Percentiles rank a stretch among this genome's conserved stretches.
Conservation (phyloP, 2,888 invertebrate genomes). For the Drosophila birchii region DNA sequence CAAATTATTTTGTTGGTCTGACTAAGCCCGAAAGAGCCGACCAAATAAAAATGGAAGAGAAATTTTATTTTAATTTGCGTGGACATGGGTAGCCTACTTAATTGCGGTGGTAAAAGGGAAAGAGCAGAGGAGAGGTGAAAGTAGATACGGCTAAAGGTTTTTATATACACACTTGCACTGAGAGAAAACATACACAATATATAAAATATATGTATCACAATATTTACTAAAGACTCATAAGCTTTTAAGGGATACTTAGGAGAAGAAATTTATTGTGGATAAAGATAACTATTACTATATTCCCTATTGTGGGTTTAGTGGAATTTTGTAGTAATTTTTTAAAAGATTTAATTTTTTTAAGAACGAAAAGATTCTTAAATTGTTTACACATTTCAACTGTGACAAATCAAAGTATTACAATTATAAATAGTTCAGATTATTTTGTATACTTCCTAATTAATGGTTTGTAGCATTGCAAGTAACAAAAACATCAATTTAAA, state of each 20-base stretch:
- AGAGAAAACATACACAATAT: neutral
- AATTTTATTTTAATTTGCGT: slow-evolving; percentile 78
- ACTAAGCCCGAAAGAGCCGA: slow-evolving; percentile 33
- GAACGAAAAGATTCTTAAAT: no score
- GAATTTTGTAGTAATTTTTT: no score
- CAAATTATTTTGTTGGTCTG: slow-evolving; percentile 63
- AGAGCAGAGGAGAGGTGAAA: slow-evolving; percentile 4
- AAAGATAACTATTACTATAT: neutral
- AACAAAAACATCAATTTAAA: no score
- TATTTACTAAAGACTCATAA: no score
- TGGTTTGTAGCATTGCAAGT: no score
- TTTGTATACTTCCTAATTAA: no score
- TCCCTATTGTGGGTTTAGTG: neutral
- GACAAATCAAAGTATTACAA: no score
- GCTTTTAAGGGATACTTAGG: no score
- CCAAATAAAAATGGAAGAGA: slow-evolving; percentile 49
- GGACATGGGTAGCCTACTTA: slow-evolving; percentile 79
- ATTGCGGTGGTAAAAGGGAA: slow-evolving; percentile 64
- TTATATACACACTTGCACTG: slow-evolving; percentile 2
- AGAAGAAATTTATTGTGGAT: neutral
- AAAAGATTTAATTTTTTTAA: no score
- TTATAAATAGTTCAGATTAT: no score
- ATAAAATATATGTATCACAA: neutral
- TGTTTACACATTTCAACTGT: no score
- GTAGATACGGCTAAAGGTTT: slow-evolving; percentile 1